Percentiles rank a stretch among this genome's conserved stretches.
Evolutionary conservation across 53 echinoderm and acorn worm species (phyloP).

Genomic region (Patiria pectinifera): DNA sequence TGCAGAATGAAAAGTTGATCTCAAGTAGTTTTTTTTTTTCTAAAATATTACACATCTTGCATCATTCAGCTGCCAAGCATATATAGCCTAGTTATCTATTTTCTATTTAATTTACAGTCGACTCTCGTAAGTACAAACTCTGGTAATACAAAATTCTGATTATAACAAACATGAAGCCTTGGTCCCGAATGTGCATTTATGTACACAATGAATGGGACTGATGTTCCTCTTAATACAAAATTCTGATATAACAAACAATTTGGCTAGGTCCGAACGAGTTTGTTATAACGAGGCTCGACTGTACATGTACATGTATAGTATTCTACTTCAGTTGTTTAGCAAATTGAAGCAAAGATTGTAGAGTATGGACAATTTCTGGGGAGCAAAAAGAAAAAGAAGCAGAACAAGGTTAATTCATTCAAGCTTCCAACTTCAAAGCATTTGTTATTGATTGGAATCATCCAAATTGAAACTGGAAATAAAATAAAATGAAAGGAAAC

Average conservation of each 20-base stretch:
- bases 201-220: too few species aligned
- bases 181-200: too few species aligned
- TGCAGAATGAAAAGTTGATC: too few species aligned
- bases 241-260: too few species aligned
- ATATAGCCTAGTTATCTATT: background rate
- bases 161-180: too few species aligned
- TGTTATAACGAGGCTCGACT: too few species aligned
- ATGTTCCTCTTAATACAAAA: too few species aligned
- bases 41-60: background rate
- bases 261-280: too few species aligned
- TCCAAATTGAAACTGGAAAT: background rate
- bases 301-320: background rate
- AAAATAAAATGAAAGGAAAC: background rate
- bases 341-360: background rate
- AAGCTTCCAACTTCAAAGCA: conserved; percentile 10
- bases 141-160: too few species aligned
- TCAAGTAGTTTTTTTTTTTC: background rate
- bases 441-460: background rate
- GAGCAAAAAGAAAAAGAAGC: background rate
- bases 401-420: background rate
- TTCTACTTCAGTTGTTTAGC: background rate
- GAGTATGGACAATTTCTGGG: background rate
- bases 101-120: too few species aligned
- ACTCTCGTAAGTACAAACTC: too few species aligned
- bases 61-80: background rate